A percentile compares a stretch with the other conserved stretches of the same genome.
Evolutionary conservation across 2,797 vertebrate species (phyloP).

Genomic region (Brachyrhaphis roseni): DNA sequence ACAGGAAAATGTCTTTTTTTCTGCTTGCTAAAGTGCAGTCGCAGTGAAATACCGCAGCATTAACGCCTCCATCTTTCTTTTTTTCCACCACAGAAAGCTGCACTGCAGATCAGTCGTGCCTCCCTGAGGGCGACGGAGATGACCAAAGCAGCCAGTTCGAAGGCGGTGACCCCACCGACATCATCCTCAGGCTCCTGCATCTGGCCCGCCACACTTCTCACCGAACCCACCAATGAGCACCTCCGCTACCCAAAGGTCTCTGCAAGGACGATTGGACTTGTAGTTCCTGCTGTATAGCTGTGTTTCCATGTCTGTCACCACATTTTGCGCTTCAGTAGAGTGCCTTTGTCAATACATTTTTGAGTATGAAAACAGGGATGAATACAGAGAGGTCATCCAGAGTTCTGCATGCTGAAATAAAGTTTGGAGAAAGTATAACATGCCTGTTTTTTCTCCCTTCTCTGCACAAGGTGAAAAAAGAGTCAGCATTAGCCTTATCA

Average conservation of each 20-base stretch:
- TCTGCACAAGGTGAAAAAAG: not conserved
- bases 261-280: conserved; percentile 36
- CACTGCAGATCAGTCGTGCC: conserved; percentile 71
- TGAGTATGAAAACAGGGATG: conserved; percentile 66
- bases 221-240: conserved; percentile 71
- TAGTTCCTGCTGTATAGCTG: conserved; percentile 39
- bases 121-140: conserved; percentile 68
- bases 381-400: conserved; percentile 55
- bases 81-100: conserved; percentile 55
- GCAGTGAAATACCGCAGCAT: not conserved
- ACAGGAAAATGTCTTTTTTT: not conserved
- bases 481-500: conserved; percentile 53
- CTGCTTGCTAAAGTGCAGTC: not conserved
- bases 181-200: conserved; percentile 77
- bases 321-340: conserved; percentile 60
- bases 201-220: conserved; percentile 68
- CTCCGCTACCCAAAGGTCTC: conserved; percentile 9
- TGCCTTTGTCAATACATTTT: conserved; percentile 73
- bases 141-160: conserved; percentile 61
- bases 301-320: conserved; percentile 45
- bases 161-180: conserved; percentile 63
- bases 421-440: conserved; percentile 60
- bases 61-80: not conserved
- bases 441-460: not conserved
- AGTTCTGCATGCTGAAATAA: conserved; percentile 76